phyloP scores from a whole-genome alignment of 2,797 vertebrate genomes.

The Oophaga sylvatica region DNA sequence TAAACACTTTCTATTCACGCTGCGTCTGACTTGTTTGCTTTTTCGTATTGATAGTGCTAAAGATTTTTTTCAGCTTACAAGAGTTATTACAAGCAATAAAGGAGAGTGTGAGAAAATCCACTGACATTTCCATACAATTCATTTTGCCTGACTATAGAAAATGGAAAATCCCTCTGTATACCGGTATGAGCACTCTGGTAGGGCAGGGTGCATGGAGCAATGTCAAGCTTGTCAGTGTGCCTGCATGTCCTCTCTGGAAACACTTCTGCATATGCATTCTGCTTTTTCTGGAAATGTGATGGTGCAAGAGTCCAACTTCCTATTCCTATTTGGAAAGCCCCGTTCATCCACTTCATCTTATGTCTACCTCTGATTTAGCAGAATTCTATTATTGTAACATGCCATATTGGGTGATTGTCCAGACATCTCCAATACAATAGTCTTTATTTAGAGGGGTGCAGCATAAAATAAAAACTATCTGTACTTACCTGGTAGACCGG shows the following conservation, averaged over 20 bases:
- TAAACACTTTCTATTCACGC: constrained; percentile 31
- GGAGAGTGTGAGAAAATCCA: background rate
- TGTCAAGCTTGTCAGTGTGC: background rate
- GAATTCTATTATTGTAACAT: background rate
- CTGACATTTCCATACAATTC: background rate
- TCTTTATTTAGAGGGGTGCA: too few species aligned
- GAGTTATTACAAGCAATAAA: constrained; percentile 7
- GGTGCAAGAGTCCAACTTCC: background rate
- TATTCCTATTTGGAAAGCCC: constrained; percentile 9
- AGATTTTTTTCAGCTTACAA: constrained; percentile 26
- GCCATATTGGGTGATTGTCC: too few species aligned
- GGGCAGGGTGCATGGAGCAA: background rate
- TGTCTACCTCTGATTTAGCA: background rate
- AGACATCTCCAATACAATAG: too few species aligned
- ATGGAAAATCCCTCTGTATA: background rate
- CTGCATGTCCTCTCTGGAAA: background rate
- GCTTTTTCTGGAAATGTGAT: background rate
- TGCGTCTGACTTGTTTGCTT: constrained; percentile 30
- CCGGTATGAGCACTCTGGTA: background rate
- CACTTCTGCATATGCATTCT: background rate
- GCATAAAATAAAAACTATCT: too few species aligned
- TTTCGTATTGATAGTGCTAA: constrained; percentile 37
- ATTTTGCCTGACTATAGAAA: constrained; percentile 3
- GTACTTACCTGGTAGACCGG: too few species aligned
- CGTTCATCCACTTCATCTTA: background rate